Conservation (phyloP, 1,140 invertebrate species). For the Saxidomus purpurata region DNA sequence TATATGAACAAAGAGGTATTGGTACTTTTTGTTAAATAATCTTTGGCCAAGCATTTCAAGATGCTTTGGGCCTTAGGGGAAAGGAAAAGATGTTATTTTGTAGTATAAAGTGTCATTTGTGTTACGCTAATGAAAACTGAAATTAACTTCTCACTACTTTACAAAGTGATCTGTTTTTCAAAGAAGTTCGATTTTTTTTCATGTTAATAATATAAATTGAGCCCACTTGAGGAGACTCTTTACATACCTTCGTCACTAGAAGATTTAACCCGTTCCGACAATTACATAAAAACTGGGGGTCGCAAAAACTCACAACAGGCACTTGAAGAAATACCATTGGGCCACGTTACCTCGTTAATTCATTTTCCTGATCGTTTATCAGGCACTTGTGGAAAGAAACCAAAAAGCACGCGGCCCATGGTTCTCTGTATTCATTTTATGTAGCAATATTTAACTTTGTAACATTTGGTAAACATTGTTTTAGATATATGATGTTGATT, state of each 20-base stretch:
- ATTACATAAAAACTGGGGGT: conserved; percentile 36
- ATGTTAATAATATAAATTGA: not conserved
- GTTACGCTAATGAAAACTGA: too few species aligned
- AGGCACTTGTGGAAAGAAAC: conserved; percentile 31
- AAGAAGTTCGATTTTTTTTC: not conserved
- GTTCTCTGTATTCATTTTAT: conserved; percentile 43
- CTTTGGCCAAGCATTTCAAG: too few species aligned
- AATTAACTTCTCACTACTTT: too few species aligned
- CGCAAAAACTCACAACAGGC: conserved; percentile 22
- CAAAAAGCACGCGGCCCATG: conserved; percentile 34
- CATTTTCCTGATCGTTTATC: conserved; percentile 7
- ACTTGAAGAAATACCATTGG: conserved; percentile 10
- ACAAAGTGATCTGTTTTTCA: not conserved
- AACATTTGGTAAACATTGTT: conserved; percentile 59
- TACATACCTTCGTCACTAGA: conserved; percentile 2
- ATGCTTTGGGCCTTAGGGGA: too few species aligned
- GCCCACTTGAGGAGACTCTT: not conserved
- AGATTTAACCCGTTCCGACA: not conserved
- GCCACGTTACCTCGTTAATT: conserved; percentile 27
- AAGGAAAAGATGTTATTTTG: too few species aligned
- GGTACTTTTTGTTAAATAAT: too few species aligned
- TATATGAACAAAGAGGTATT: too few species aligned
- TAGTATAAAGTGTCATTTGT: too few species aligned
- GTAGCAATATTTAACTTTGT: conserved; percentile 54
- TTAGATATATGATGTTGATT: conserved; percentile 59